Percentiles rank a stretch among this genome's conserved stretches.
These are phyloP conservation scores for Operophtera brumata DNA, from an alignment of 2,888 invertebrate species.

Conservation along the genomic window DNA sequence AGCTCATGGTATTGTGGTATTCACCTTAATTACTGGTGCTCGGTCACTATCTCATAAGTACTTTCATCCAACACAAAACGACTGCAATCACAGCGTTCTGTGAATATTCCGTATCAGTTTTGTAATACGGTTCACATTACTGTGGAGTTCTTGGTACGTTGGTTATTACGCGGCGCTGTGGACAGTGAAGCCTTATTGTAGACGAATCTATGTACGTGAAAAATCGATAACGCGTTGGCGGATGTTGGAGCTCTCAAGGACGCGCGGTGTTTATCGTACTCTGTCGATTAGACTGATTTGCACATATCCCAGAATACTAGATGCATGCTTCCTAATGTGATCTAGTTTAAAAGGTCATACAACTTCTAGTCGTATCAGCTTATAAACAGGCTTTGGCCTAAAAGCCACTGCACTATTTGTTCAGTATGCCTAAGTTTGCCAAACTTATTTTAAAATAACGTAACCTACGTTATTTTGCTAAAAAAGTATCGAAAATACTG, in stretches of 20 bases:
- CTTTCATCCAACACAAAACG: slow-evolving; percentile 24
- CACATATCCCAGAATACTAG: slow-evolving; percentile 19
- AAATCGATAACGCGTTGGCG: slow-evolving; percentile 71
- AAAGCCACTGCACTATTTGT: background rate
- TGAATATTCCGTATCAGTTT: slow-evolving; percentile 31
- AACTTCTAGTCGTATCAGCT: background rate
- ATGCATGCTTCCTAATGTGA: background rate
- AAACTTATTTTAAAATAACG: no score
- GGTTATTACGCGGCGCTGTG: slow-evolving; percentile 40
- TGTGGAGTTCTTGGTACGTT: slow-evolving; percentile 22
- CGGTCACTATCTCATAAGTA: slow-evolving; percentile 45
- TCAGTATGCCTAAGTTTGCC: no score
- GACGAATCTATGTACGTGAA: slow-evolving; percentile 68
- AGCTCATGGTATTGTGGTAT: slow-evolving; percentile 18
- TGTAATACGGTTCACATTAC: slow-evolving; percentile 40
- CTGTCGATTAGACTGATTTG: slow-evolving; percentile 39
- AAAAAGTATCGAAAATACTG: no score
- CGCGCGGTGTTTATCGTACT: slow-evolving; percentile 48
- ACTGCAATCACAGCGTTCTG: slow-evolving; percentile 1
- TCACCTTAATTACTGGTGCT: slow-evolving; percentile 55
- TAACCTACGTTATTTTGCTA: no score
- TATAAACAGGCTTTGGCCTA: background rate
- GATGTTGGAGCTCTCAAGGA: slow-evolving; percentile 64
- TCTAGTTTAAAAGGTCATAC: slow-evolving; percentile 4
- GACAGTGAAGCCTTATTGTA: slow-evolving; percentile 71